Evolutionary conservation across 53 echinoderm and acorn worm species (phyloP), one percentile per base, ranked within the genome.

Genomic region (Holothuria leucospilota): DNA sequence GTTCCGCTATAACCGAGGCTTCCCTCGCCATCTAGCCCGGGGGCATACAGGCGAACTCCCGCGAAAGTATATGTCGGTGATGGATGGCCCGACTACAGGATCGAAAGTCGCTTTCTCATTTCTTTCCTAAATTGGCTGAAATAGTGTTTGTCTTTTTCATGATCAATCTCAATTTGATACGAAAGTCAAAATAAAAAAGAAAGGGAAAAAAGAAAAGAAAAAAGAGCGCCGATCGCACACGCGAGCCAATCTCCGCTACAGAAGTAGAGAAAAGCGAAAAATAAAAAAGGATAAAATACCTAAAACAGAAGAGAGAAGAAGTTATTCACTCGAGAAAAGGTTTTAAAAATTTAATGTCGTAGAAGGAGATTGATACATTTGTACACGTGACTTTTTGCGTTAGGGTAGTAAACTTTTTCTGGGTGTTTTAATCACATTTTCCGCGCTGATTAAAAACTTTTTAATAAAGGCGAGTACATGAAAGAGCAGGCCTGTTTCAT

Each of bases 141-240:
- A 75, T 75, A 75, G 75, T 51, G 75, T 75, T 75, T 75, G 75
- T 52, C 75, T 75, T 75, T 52, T 49, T 51, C 51, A 75, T 52
- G 41, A 75, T 75, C 75, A 75, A 75, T 75, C 75, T 75, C 75
- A 75, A 75, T 75, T 75, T 75, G 75, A 75, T 75, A 52, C 51
- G 75, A 75, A 75, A 75, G 75, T 75, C 75, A 75, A 75, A 52
- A 51, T 56, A 16, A 56, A 18, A 56, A 16, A 18, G 56, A 56
- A 56, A 56, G 18, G 18, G 13, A 56, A 56, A 56, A 18, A 56
- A 16, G 18, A 56, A 56, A 5, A 56, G 18, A 56, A 56, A 56
- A 56, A 75, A 52, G 52, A 51, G 75, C 51, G 12, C 25, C 51
- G 75, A 51, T 75, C 53, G 75, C 52, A 52, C 75, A 75, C 75